Evolutionary conservation across 2,113 vertebrate genomes (phyloP).

Genomic region (Antigone vipio): DNA sequence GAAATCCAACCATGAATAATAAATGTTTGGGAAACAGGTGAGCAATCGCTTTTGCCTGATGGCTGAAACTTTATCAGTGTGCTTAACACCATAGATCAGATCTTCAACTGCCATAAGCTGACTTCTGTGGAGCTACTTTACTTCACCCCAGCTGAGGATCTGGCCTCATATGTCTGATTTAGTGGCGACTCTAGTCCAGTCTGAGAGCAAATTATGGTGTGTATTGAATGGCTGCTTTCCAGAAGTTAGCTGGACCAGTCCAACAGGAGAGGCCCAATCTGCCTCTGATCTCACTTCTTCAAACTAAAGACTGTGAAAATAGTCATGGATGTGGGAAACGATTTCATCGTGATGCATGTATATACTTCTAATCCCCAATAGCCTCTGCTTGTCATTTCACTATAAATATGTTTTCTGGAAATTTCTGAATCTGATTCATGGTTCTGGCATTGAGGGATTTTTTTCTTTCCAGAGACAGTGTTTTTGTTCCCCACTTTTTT

Average conservation of each 20-base stretch:
- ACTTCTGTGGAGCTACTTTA: neutral
- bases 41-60: neutral
- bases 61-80: neutral
- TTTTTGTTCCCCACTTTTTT: neutral
- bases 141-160: neutral
- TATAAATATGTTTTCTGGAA: constrained; percentile 45
- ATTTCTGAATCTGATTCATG: constrained; percentile 41
- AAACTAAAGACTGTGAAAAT: constrained; percentile 39
- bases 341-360: constrained; percentile 1
- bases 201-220: neutral
- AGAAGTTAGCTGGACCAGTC: constrained; percentile 2
- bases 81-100: neutral
- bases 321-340: constrained; percentile 20
- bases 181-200: neutral
- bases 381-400: constrained; percentile 46
- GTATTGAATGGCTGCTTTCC: neutral
- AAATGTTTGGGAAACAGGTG: neutral
- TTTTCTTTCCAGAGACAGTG: neutral
- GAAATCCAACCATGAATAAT: constrained; percentile 4
- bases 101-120: neutral
- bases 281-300: constrained; percentile 32
- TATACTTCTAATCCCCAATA: constrained; percentile 45
- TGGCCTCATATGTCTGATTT: neutral
- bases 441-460: constrained; percentile 19
- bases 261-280: neutral